These are phyloP conservation scores for Aricia agestis DNA, from an alignment of 1,140 invertebrate genomes.

Conservation along the genomic window DNA sequence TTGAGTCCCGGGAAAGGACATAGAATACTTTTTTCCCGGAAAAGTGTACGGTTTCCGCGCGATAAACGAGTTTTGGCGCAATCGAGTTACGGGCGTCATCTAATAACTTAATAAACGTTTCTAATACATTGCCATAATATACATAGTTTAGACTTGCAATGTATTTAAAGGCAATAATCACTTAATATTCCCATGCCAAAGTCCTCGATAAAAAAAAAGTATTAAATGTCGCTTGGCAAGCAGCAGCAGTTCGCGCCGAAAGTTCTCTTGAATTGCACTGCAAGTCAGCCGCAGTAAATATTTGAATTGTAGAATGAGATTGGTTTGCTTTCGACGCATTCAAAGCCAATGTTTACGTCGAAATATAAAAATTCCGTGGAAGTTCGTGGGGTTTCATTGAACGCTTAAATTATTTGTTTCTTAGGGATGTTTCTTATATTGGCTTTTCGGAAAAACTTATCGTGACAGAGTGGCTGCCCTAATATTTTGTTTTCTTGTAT, in stretches of 20 bases:
- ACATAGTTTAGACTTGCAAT: not conserved
- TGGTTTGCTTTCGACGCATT: conserved; percentile 65
- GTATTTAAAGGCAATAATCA: not conserved
- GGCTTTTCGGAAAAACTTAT: too few relatives aligned
- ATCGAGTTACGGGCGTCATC: too few relatives aligned
- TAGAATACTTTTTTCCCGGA: too few relatives aligned
- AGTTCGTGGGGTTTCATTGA: conserved; percentile 12
- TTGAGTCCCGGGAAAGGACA: too few relatives aligned
- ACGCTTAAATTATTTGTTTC: not conserved
- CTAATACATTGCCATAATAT: not conserved
- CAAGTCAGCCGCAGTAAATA: conserved; percentile 66
- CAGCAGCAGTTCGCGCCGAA: conserved; percentile 40
- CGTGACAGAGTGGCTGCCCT: too few relatives aligned
- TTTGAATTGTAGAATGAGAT: conserved; percentile 71
- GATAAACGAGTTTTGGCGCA: not conserved
- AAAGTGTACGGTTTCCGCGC: not conserved
- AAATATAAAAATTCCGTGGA: conserved; percentile 60
- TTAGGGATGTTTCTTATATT: too few relatives aligned
- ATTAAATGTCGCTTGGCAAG: conserved; percentile 15
- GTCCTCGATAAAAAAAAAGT: not conserved
- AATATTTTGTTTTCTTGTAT: too few relatives aligned
- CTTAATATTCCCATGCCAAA: not conserved
- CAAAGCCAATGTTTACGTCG: conserved; percentile 57
- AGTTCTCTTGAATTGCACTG: conserved; percentile 55
- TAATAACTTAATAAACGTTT: too few relatives aligned